These are phyloP conservation scores for Petrocephalus sullivani DNA, from an alignment of 2,797 vertebrate genomes.

Conservation along the genomic window DNA sequence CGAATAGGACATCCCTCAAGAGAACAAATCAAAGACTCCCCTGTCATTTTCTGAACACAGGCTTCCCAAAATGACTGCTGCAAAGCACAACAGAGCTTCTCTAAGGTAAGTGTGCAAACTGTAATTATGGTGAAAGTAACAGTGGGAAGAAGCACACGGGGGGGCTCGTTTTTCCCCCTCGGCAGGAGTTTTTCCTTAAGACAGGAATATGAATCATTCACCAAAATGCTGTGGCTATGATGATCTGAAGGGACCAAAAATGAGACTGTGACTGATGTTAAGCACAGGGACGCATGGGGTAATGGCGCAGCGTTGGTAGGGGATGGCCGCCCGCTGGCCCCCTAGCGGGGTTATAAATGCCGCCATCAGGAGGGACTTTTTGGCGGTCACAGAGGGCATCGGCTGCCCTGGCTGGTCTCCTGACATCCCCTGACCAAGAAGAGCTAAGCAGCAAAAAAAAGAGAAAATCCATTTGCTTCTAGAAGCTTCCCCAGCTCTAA, in stretches of 20 bases:
- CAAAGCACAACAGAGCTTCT: not conserved
- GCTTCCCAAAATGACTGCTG: not conserved
- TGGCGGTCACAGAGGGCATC: not conserved
- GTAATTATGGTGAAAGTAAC: not conserved
- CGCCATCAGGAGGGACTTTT: conserved; percentile 38
- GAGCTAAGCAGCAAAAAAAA: not conserved
- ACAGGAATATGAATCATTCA: not conserved
- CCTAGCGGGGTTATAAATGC: conserved; percentile 55
- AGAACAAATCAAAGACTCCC: not conserved
- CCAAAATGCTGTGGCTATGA: not conserved
- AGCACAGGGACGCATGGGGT: not conserved
- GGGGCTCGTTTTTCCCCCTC: not conserved
- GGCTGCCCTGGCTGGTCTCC: not conserved
- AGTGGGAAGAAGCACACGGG: not conserved
- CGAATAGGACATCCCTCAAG: not conserved
- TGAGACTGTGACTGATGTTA: not conserved
- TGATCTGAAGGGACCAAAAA: not conserved
- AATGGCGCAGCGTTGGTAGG: not conserved
- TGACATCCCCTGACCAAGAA: not conserved
- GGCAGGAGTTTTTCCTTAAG: not conserved
- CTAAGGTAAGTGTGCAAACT: not conserved
- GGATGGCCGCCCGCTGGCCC: conserved; percentile 30
- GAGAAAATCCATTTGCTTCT: not conserved
- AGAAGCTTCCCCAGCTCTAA: not conserved
- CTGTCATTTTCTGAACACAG: not conserved